phyloP scores from a whole-genome alignment of 2,888 invertebrate genomes.

The Micoletzkya japonica region DNA sequence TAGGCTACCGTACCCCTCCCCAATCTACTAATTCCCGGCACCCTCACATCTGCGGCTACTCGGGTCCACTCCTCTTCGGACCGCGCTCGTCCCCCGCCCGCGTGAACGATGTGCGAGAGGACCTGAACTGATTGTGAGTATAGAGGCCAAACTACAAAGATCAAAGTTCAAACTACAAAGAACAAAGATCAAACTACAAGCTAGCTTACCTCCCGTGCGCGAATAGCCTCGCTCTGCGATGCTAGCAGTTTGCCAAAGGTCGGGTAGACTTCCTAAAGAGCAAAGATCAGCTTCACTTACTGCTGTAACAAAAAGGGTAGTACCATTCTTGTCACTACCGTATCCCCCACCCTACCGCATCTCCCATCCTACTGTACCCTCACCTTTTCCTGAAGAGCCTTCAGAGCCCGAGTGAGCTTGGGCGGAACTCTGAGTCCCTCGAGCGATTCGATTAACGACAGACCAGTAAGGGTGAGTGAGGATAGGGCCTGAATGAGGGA shows the following conservation, averaged over 20 bases:
- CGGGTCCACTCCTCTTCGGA: slow-evolving; percentile 11
- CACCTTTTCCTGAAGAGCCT: slow-evolving; percentile 11
- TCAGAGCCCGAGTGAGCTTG: slow-evolving; percentile 4
- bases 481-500: slow-evolving; percentile 2
- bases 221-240: slow-evolving; percentile 14
- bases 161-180: neutral
- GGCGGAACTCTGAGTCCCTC: neutral
- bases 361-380: neutral
- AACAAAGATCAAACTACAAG: neutral
- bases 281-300: neutral
- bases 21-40: too few species aligned
- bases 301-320: neutral
- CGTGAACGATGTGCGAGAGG: slow-evolving; percentile 19
- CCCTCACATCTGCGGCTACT: slow-evolving; percentile 11
- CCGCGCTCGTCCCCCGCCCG: neutral
- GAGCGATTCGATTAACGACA: neutral
- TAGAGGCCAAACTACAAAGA: neutral
- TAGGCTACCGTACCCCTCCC: too few species aligned
- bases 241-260: slow-evolving; percentile 25
- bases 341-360: neutral
- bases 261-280: slow-evolving; percentile 19
- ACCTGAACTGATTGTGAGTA: slow-evolving; percentile 1
- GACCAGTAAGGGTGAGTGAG: slow-evolving; percentile 14
- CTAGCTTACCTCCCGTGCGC: slow-evolving; percentile 18
- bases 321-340: neutral